Conservation (phyloP, 1,140 invertebrate genomes). For the Zaprionus vittiger region DNA sequence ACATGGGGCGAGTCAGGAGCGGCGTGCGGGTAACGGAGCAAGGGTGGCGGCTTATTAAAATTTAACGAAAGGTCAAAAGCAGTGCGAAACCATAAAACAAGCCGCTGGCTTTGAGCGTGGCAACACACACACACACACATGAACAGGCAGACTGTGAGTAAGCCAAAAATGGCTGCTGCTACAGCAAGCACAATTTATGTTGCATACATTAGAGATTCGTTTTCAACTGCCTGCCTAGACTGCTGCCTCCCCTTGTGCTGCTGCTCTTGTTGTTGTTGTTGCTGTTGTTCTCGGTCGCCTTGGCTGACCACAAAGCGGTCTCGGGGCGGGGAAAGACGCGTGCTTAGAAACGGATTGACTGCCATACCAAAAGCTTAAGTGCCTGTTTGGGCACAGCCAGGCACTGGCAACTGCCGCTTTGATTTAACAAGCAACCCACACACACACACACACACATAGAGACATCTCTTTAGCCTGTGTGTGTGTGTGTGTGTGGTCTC, state of each 20-base stretch:
- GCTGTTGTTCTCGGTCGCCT: conserved; percentile 22
- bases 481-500: conserved; percentile 8
- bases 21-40: background rate
- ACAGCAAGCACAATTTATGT: conserved; percentile 72
- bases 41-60: conserved; percentile 64
- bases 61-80: conserved; percentile 80
- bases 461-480: background rate
- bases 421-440: conserved; percentile 58
- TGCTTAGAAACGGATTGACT: conserved; percentile 77
- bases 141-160: conserved; percentile 30
- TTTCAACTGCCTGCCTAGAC: conserved; percentile 6
- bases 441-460: conserved; percentile 18
- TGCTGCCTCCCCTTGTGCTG: background rate
- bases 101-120: conserved; percentile 67
- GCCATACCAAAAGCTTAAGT: conserved; percentile 80
- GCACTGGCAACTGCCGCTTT: conserved; percentile 59
- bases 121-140: conserved; percentile 34
- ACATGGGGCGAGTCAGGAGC: conserved; percentile 23
- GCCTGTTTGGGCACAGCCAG: conserved; percentile 53
- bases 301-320: conserved; percentile 49
- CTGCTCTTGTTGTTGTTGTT: conserved; percentile 20
- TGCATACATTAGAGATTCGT: conserved; percentile 67
- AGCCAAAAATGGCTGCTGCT: conserved; percentile 61
- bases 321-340: conserved; percentile 30
- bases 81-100: conserved; percentile 82